Conservation (phyloP, 2,797 vertebrate genomes). For the Xenentodon cancila region DNA sequence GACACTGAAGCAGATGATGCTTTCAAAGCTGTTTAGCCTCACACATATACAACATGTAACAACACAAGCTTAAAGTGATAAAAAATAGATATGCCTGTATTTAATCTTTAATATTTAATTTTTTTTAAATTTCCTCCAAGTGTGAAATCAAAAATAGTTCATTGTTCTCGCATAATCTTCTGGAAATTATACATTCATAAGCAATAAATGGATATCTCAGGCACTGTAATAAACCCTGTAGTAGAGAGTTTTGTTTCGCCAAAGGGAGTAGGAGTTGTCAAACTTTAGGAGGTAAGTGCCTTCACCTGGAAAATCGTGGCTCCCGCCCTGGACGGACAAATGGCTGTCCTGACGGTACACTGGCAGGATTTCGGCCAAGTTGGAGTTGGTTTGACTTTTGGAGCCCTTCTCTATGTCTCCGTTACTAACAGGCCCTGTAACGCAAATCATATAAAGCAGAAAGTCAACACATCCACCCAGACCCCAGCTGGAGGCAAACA, state of each 20-base stretch:
- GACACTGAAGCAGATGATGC: slow-evolving; percentile 47
- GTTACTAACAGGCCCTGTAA: slow-evolving; percentile 85
- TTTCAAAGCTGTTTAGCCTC: slow-evolving; percentile 38
- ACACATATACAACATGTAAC: slow-evolving; percentile 40
- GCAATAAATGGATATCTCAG: slow-evolving; percentile 76
- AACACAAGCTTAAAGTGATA: slow-evolving; percentile 58
- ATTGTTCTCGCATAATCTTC: slow-evolving; percentile 58
- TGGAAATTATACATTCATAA: slow-evolving; percentile 69
- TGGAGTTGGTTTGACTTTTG: slow-evolving; percentile 84
- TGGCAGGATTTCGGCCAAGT: slow-evolving; percentile 91
- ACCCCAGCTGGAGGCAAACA: not conserved
- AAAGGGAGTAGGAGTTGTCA: slow-evolving; percentile 98
- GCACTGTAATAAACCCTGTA: slow-evolving; percentile 96
- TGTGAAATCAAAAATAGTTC: slow-evolving; percentile 78
- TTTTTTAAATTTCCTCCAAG: slow-evolving; percentile 33
- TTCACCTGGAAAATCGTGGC: slow-evolving; percentile 95
- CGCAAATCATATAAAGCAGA: slow-evolving; percentile 33
- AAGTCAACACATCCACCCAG: slow-evolving; percentile 31
- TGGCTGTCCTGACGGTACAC: slow-evolving; percentile 97
- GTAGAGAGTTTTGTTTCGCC: slow-evolving; percentile 98
- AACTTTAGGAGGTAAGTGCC: slow-evolving; percentile 98
- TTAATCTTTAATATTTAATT: slow-evolving; percentile 37
- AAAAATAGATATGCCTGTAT: slow-evolving; percentile 74
- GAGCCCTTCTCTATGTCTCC: slow-evolving; percentile 97
- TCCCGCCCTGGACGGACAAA: slow-evolving; percentile 90